Evolutionary conservation across 2,797 vertebrate species (phyloP), one percentile per base, ranked within the genome.

Genomic region (Clarias platycephalus): DNA sequence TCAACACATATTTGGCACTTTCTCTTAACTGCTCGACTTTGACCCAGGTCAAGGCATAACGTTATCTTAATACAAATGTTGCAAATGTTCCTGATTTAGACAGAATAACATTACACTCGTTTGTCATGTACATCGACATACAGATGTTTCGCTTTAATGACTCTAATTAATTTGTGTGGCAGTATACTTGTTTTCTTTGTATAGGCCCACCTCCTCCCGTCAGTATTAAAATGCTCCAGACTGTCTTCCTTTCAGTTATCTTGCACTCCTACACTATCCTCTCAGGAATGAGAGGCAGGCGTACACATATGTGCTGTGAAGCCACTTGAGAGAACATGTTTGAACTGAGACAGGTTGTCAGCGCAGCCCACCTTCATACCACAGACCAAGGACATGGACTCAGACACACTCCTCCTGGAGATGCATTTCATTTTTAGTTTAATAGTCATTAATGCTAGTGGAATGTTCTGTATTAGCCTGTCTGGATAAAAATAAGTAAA

Each of bases 291-390:
- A 66, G 58, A 86, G 64, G 57, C 74, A 79, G 80, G 53, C 66
- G 8, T 55, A 70, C 70, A 70, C 85, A 76, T 71, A 83, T 83
- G 81, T 72, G 67, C 72, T 83, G 49, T 77, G 71, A 83, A 81
- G 64, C 70, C 81, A 74, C 77, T 80, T 74, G 86, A 85, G 84
- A 85, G 79, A 77, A 63, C 70, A 67, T 83, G 82, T 87, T 83
- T 85, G 63, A 83, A 80, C 55, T 34, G 62, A 87, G 86, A 87
- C 86, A 87, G 84, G 77, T 87, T 87, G 86, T 87, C 86, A 85
- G 81, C 12, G 26, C 26, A 75, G 24, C 77, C 82, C 76, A 83
- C 64, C 81, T 81, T 80, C 71, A 79, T 85, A 83, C 71, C 53
- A 58, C 58, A 80, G 31, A 15, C 74, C 58, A 70, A 80, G 76